These are phyloP conservation scores for Alca torda DNA, from an alignment of 2,797 vertebrate genomes.

Conservation along the genomic window DNA sequence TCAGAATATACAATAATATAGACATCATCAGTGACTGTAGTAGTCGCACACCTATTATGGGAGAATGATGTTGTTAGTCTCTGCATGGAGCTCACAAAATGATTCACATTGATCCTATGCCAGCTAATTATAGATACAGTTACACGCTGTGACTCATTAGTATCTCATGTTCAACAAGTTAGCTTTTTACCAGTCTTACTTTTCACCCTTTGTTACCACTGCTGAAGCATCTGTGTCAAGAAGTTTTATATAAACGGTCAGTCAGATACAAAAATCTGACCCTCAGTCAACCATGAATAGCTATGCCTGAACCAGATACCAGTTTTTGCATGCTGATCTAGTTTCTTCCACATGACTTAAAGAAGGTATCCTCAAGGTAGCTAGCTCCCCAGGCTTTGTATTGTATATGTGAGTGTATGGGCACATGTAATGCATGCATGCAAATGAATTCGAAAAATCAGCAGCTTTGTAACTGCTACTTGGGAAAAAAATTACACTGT, in stretches of 20 bases:
- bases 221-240: neutral
- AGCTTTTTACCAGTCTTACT: neutral
- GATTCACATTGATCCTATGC: neutral
- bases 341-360: neutral
- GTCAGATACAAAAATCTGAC: neutral
- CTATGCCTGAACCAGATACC: neutral
- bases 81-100: neutral
- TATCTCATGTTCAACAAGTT: neutral
- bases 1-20: neutral
- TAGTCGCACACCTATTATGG: neutral
- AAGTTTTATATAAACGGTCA: neutral
- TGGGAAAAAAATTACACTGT: neutral
- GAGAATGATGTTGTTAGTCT: neutral
- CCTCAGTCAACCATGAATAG: neutral
- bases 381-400: neutral
- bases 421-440: neutral
- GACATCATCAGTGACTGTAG: neutral
- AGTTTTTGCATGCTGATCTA: neutral
- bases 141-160: neutral
- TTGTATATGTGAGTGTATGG: neutral
- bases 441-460: neutral
- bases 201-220: neutral
- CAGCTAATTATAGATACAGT: neutral
- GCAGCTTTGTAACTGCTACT: neutral
- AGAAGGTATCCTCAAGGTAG: neutral